phyloP scores from a whole-genome alignment of 2,888 invertebrate species.

The Idaea straminata region DNA sequence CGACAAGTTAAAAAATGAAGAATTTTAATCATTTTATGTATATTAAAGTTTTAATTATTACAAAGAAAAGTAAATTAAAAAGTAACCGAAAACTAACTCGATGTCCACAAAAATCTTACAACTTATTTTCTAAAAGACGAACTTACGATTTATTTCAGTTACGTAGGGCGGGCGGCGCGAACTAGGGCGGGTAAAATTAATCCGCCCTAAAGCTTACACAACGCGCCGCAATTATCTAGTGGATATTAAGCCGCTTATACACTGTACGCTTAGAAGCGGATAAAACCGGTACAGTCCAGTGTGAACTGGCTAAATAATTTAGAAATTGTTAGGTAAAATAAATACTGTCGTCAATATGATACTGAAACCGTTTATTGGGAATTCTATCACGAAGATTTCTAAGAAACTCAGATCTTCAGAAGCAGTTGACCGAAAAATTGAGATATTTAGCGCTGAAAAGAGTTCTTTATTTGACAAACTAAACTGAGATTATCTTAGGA shows the following conservation, averaged over 20 bases:
- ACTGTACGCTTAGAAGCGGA: constrained; percentile 7
- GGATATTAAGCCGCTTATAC: constrained; percentile 44
- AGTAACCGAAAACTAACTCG: not conserved
- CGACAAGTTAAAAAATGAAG: not conserved
- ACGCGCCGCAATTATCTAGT: constrained; percentile 54
- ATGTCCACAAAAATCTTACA: not conserved
- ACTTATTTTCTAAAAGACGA: not conserved
- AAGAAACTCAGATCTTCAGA: constrained; percentile 7
- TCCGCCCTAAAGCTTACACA: constrained; percentile 51
- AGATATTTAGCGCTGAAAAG: constrained; percentile 28
- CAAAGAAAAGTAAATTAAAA: not conserved
- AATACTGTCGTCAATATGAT: not conserved
- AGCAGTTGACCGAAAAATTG: constrained; percentile 34
- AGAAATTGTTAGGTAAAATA: not conserved
- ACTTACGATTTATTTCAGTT: not conserved
- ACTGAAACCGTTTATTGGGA: not conserved
- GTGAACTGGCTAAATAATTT: constrained; percentile 9
- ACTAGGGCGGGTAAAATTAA: constrained; percentile 55
- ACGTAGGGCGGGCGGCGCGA: constrained; percentile 34
- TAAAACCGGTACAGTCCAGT: constrained; percentile 12
- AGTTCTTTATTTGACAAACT: not conserved
- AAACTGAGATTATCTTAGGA: not conserved
- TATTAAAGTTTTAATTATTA: not conserved
- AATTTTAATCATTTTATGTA: not conserved
- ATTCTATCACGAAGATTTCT: not conserved